phyloP scores from a whole-genome alignment of 2,888 invertebrate genomes.

The Cinara cedri region DNA sequence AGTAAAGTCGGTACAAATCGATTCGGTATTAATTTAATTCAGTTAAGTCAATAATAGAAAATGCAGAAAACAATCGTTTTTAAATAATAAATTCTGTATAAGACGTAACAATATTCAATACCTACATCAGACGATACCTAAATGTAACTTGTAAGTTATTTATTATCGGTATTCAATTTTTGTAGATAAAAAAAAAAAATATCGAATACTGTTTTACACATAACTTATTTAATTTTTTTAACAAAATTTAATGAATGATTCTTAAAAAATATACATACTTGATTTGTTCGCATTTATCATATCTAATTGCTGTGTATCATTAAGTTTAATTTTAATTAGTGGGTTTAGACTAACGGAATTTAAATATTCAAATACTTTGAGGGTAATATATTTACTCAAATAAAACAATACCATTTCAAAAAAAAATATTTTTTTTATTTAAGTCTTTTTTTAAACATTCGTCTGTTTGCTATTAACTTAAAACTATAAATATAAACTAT shows the following conservation, averaged over 20 bases:
- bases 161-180: not conserved
- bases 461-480: no score
- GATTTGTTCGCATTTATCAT: constrained; percentile 27
- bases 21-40: no score
- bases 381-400: not conserved
- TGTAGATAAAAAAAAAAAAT: not conserved
- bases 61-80: no score
- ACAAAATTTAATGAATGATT: not conserved
- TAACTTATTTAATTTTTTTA: constrained; percentile 5
- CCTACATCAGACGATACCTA: no score
- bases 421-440: no score
- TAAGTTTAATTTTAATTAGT: constrained; percentile 19
- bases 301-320: constrained; percentile 18
- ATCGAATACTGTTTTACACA: not conserved
- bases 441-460: no score
- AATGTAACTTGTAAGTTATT: not conserved
- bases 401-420: no score
- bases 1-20: no score
- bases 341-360: not conserved
- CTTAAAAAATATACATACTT: constrained; percentile 1
- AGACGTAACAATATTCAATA: no score
- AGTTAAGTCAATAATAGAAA: no score
- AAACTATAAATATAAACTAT: no score
- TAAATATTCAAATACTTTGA: constrained; percentile 9
- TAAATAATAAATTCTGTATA: no score